Base-by-base conservation (phyloP, 2,113 vertebrate genomes). In the Caretta caretta region DNA sequence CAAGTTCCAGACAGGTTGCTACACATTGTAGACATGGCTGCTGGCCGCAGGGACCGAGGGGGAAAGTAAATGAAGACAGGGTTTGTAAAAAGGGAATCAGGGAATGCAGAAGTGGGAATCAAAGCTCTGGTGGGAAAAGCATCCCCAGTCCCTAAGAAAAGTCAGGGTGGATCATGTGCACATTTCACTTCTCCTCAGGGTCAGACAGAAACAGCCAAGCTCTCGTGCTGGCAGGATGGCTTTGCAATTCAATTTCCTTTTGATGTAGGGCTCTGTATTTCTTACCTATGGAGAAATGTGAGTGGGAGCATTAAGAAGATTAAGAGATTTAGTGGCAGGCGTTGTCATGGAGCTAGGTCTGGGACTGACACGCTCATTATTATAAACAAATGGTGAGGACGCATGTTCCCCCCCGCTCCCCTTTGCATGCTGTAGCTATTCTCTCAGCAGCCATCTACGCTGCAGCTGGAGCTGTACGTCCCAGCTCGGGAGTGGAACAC, bases 21-120 rank as follows among this genome's bases (percentile, higher is more conserved):
- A 7, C 19, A 2, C 35, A 10, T 10, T n/a, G 35, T 16, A 1
- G 2, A 65, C 5, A 12, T 17, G 0, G 0, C 48, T 5, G 16
- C 20, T 57, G 25, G 14, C 54, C 1, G 1, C 16, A 22, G 38
- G 35, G 20, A 54, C 31, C 19, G 76, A 29, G 16, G 49, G 85
- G 19, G 8, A 7, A 53, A 38, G 20, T 16, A 4, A 29, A 38
- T 38, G 35, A n/a, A 69, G 35, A 9, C 31, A 4, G 31, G 62
- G 31, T 35, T 35, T n/a, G 62, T 69, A 69, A 69, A 17, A n/a
- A 16, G 35, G 16, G 19, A 17, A 69, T n/a, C 62, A 4, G 35
- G n/a, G 8, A 72, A 38, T 20, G 46, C 13, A 10, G 8, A 27
- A 49, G 76, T 14, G 22, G 13, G 46, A 42, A 49, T 27, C 48